phyloP scores from a whole-genome alignment of 2,888 invertebrate species.

The Cephus rjabovi region DNA sequence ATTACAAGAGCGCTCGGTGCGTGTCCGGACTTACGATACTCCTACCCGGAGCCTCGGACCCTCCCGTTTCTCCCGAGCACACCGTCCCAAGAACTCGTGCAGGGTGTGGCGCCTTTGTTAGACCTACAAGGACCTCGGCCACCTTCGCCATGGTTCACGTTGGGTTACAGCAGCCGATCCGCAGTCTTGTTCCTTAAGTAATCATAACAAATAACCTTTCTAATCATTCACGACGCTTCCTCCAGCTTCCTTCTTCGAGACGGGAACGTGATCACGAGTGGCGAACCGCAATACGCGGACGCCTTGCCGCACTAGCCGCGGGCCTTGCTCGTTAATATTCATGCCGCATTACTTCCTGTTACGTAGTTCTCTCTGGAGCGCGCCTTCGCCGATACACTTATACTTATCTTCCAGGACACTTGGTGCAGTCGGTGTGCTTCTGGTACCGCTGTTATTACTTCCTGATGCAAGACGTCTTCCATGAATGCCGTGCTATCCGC shows the following conservation, averaged over 20 bases:
- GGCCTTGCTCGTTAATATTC: conserved; percentile 52
- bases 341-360: conserved; percentile 46
- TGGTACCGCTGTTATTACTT: no score
- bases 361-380: not conserved
- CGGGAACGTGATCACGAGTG: no score
- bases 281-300: conserved; percentile 24
- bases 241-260: no score
- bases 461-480: not conserved
- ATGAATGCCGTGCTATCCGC: not conserved
- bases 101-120: conserved; percentile 22
- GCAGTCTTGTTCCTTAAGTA: no score
- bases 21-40: conserved; percentile 45
- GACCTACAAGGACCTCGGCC: no score
- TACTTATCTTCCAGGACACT: no score
- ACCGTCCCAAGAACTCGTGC: conserved; percentile 12
- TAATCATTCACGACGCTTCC: no score
- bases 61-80: conserved; percentile 15
- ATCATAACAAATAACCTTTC: no score
- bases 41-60: not conserved
- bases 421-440: no score
- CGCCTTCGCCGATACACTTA: not conserved
- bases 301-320: conserved; percentile 50
- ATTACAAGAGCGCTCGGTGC: conserved; percentile 51
- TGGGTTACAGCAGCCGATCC: no score
- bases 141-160: no score